Base-by-base conservation (phyloP, 2,797 vertebrate species). In the Otolemur crassicaudatus region DNA sequence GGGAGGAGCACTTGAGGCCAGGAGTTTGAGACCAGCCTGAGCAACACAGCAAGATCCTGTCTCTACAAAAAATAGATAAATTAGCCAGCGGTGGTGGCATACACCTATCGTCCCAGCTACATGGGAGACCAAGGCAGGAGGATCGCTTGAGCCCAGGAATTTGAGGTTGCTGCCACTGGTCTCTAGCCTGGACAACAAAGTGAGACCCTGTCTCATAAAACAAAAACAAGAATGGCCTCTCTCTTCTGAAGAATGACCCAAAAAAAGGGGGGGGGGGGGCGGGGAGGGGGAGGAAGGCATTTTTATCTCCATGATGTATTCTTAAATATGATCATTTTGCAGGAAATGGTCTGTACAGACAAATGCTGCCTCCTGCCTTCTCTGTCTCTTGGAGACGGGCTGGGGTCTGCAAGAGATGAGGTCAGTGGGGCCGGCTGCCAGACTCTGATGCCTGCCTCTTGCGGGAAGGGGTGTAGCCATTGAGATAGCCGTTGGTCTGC, bases 381-480 rank as follows among this genome's bases (percentile, higher is more conserved):
- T 72, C 19, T 20, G 87, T 75, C 37, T 76, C 49, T 16, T 34
- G 43, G 53, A 85, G 91, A 13, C 40, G 85, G 95, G 97, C 61
- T 16, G 92, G 94, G 49, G 60, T n/a, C 60, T 37, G 69, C 1
- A n/a, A 69, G 19, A 43, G 29, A 2, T 12, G 12, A 94, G 97
- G 99, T 99, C 99, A 99, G 95, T 99, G 99, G 0, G 99, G 99
- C 95, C 99, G 99, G 98, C 99, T 99, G 98, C 98, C 99, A 87
- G 99, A 99, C 96, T 99, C 99, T 46, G 99, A 99, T 17, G 98
- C 98, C 94, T 99, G 99, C 97, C 98, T 98, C 97, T 99, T 99
- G 27, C 99, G 99, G 0, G 99, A 98, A 2, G 99, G 98, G 60
- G 98, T 98, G 53, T 98, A 99, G 94, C 99, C 99, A 0, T 99